A percentile compares a stretch with the other conserved stretches of the same genome.
These are phyloP conservation scores for Podarcis cretensis DNA, from an alignment of 2,113 vertebrate genomes.

Conservation along the genomic window DNA sequence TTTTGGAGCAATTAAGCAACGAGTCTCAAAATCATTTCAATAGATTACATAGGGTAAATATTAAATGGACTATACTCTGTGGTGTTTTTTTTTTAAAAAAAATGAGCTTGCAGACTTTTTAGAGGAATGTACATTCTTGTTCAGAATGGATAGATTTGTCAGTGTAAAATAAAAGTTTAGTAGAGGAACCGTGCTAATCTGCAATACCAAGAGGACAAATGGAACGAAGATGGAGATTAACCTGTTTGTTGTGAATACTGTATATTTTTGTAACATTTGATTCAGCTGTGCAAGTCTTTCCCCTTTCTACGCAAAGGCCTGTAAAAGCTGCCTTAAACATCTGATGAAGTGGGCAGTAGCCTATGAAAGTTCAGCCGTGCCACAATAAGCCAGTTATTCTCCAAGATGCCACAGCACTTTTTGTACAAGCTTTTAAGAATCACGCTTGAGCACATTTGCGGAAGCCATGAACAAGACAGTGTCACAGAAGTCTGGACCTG, in stretches of 20 bases:
- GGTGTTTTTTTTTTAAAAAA: not conserved
- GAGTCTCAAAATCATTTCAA: not conserved
- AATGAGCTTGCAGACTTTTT: not conserved
- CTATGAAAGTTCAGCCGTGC: not conserved
- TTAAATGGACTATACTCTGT: not conserved
- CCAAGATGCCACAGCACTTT: not conserved
- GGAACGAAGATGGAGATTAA: not conserved
- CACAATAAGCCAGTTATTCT: not conserved
- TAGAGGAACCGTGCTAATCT: not conserved
- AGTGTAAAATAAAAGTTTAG: not conserved
- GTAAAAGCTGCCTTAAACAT: not conserved
- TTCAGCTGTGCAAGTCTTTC: not conserved
- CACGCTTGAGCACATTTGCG: not conserved
- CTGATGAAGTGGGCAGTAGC: not conserved
- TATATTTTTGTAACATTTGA: not conserved
- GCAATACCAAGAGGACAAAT: not conserved
- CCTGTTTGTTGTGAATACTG: not conserved
- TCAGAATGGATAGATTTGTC: not conserved
- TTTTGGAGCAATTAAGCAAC: not conserved
- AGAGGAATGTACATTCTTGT: not conserved
- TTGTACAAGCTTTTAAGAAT: not conserved
- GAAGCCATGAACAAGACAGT: not conserved
- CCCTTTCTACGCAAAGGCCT: too few relatives aligned
- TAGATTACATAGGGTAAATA: not conserved
- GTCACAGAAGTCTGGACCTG: accelerated